Evolutionary conservation across 2,113 vertebrate species (phyloP), one percentile per base, ranked within the genome.

Genomic region (Delphinapterus leucas): DNA sequence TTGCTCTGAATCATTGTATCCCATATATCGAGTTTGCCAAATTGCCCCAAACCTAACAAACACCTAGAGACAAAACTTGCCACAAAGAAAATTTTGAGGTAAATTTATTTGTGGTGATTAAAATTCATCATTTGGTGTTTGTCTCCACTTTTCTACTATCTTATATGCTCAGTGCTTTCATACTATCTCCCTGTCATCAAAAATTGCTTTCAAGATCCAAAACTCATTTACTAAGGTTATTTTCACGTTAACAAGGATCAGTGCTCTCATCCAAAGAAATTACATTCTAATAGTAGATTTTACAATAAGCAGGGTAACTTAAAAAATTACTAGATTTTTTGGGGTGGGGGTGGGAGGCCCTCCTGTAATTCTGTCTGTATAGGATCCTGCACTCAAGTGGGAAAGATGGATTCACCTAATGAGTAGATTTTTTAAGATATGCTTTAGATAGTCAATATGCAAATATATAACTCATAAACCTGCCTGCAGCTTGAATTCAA

Each of bases 351-450:
- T 14, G 33, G 79, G 23, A 15, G 36, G 58, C n/a, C 6, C 5
- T 81, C 17, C 92, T 90, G 26, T 90, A 85, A 93, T 96, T 93
- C 47, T 71, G 61, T 89, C 38, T 93, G 5, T 90, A 55, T 23
- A 71, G 44, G n/a, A 73, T 4, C 31, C 38, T 92, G 23, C 31
- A 38, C n/a, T 88, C 41, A 94, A 55, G 18, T 76, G 13, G 33
- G 58, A 93, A 95, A 92, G 49, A 88, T 88, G 55, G 23, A 74
- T 82, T 86, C 15, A 82, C 33, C 73, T 91, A 90, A 97, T 41
- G 10, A 94, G 33, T 84, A 47, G 3, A 58, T 76, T 68, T 90
- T 84, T 86, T 65, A 74, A n/a, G 49, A 38, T 31, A 6, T 91
- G 26, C 3, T 58, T 96, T 86, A 74, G 44, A 76, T 15, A 83